Base-by-base conservation (phyloP, 2,113 vertebrate species). In the Dasyornis broadbenti region DNA sequence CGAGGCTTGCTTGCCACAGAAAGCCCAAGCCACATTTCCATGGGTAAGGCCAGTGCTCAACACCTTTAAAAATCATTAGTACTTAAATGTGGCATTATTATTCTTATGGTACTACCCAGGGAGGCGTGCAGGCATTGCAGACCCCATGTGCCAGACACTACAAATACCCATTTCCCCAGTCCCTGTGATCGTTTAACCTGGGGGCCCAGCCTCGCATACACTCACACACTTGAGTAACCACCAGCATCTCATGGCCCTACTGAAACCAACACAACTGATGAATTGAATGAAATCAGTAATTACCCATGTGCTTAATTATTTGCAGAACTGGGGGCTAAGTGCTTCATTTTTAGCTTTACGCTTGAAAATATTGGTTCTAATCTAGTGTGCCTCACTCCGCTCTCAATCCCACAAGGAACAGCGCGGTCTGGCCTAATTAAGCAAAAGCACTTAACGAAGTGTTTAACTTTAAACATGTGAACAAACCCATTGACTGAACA, bases 231-330 rank as follows among this genome's bases (percentile, higher is more conserved):
- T 2, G 3, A 91, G 71, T 59, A 82, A 82, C 73, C 40, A n/a
- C 28, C 47, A 70, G 69, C 69, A 35, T 52, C 8, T 4, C 64
- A 3, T 4, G 8, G 47, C 88, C 88, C 56, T 2, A 1, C 80
- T 13, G 79, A 93, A 94, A 89, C 47, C 94, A 94, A 79, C 88
- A 83, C 40, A 61, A 35, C 76, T 57, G 61, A 90, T 92, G 93
- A 93, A 94, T 81, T 87, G 77, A 82, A 78, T 39, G 40, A 95
- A 84, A 93, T 86, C 85, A 64, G 82, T 96, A 96, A 96, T 96
- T 96, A 97, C 94, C 90, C 94, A 68, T 94, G 88, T 92, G 85
- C 93, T 95, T 96, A 92, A 96, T 94, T 94, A 95, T 93, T 95
- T 89, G 92, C 82, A 76, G 76, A 96, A 96, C 82, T 82, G 90